A percentile compares a stretch with the other conserved stretches of the same genome.
These are phyloP conservation scores for Argyresthia albistria DNA, from an alignment of 2,888 invertebrate species.

Conservation along the genomic window DNA sequence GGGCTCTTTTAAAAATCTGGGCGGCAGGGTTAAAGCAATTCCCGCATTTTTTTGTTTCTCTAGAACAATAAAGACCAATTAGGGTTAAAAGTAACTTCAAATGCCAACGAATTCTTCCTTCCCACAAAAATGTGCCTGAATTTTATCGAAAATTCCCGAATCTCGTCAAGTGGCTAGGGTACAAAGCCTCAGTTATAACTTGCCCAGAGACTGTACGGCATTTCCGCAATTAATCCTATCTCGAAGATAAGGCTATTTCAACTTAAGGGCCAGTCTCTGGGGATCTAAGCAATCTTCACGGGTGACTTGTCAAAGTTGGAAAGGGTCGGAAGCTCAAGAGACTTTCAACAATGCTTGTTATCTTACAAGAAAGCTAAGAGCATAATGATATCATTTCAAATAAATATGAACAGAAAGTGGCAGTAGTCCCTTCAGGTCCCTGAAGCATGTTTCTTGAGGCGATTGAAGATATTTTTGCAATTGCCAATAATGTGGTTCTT, in stretches of 20 bases:
- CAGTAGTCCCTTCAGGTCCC: background rate
- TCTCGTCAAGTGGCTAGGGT: slow-evolving; percentile 8
- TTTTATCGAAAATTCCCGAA: background rate
- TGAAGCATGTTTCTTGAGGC: too few relatives aligned
- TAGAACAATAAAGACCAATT: too few relatives aligned
- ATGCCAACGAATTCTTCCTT: background rate
- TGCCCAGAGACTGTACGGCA: slow-evolving; percentile 45
- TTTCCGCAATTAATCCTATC: slow-evolving; percentile 70
- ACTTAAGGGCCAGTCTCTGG: slow-evolving; percentile 62
- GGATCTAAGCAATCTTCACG: slow-evolving; percentile 72
- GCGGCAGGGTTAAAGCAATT: too few relatives aligned
- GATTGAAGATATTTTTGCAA: too few relatives aligned
- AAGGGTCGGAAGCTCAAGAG: slow-evolving; percentile 67
- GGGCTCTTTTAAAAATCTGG: too few relatives aligned
- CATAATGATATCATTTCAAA: slow-evolving; percentile 66
- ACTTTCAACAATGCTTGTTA: slow-evolving; percentile 72
- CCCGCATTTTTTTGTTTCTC: too few relatives aligned
- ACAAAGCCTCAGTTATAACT: slow-evolving; percentile 49
- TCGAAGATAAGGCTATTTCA: slow-evolving; percentile 63
- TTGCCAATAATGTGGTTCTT: too few relatives aligned
- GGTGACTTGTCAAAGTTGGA: slow-evolving; percentile 69
- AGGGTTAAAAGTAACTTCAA: too few relatives aligned
- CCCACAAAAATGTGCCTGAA: background rate
- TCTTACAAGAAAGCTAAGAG: slow-evolving; percentile 64
- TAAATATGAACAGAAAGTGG: slow-evolving; percentile 21